A percentile compares a stretch with the other conserved stretches of the same genome.
These are phyloP conservation scores for Sphaeridia pumilis DNA, from an alignment of 2,888 invertebrate genomes.

Conservation along the genomic window DNA sequence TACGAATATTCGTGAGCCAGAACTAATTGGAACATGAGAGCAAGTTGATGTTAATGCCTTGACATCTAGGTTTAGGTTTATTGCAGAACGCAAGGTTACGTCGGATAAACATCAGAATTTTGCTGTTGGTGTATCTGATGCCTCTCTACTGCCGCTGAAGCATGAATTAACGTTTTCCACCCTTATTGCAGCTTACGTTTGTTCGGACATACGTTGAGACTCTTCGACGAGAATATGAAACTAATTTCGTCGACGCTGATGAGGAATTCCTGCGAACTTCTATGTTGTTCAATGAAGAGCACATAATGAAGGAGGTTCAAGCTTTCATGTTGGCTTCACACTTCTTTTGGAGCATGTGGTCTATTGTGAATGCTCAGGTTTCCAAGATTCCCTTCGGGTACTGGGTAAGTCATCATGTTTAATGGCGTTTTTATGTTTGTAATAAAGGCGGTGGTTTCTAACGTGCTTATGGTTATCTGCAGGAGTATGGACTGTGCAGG, in stretches of 20 bases:
- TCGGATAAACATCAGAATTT: too few species aligned
- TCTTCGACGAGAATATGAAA: constrained; percentile 41
- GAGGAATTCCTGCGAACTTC: constrained; percentile 39
- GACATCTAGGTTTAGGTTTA: too few species aligned
- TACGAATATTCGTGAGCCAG: too few species aligned
- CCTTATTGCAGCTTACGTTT: constrained; percentile 42
- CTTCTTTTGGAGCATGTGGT: constrained; percentile 91
- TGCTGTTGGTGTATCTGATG: too few species aligned
- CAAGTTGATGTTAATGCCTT: too few species aligned
- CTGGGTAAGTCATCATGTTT: constrained; percentile 54
- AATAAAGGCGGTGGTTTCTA: not conserved
- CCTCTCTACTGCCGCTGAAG: too few species aligned
- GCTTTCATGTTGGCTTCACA: constrained; percentile 78
- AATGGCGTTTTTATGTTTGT: not conserved
- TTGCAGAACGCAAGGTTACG: too few species aligned
- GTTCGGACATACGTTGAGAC: constrained; percentile 49
- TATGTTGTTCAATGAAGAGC: constrained; percentile 45
- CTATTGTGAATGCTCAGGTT: constrained; percentile 70
- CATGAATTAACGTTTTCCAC: constrained; percentile 11
- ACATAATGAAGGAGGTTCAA: constrained; percentile 62
- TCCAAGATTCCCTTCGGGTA: constrained; percentile 89
- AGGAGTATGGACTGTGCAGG: constrained; percentile 57
- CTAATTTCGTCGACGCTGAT: constrained; percentile 26
- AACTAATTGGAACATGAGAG: too few species aligned
- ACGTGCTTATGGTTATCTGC: constrained; percentile 37